These are phyloP conservation scores for Anniella stebbinsi DNA, from an alignment of 2,797 vertebrate species.

Conservation along the genomic window DNA sequence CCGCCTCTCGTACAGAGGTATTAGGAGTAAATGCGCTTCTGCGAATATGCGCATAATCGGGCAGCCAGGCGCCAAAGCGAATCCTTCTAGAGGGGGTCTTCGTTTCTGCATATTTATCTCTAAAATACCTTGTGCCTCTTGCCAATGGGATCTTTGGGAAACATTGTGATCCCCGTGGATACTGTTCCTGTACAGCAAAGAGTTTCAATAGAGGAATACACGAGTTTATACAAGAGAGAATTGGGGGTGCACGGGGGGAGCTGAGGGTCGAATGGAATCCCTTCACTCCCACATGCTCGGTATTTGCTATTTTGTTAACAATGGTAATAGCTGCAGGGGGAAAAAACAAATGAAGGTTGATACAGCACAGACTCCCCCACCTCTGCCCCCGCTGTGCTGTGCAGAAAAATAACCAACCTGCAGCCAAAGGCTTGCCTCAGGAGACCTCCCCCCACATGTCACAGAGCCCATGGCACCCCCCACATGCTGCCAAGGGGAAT, in stretches of 20 bases:
- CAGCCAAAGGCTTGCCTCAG: not conserved
- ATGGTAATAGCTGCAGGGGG: not conserved
- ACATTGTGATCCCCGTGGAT: not conserved
- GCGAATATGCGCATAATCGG: too few species aligned
- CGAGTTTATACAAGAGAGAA: not conserved
- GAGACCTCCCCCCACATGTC: not conserved
- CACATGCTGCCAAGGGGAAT: conserved; percentile 25
- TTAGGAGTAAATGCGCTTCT: too few species aligned
- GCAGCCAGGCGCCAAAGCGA: too few species aligned
- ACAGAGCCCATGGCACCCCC: not conserved
- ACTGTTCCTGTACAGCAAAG: not conserved
- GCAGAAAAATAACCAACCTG: conserved; percentile 4
- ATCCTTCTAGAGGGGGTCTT: too few species aligned
- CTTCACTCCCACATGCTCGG: not conserved
- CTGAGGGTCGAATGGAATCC: not conserved
- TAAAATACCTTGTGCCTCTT: not conserved
- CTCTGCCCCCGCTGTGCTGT: not conserved
- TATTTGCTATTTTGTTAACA: not conserved
- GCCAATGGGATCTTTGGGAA: not conserved
- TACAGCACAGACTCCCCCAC: not conserved
- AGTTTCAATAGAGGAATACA: too few species aligned
- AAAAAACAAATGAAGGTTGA: conserved; percentile 20
- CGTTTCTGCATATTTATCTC: not conserved
- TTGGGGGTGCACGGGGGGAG: not conserved
- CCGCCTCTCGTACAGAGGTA: too few species aligned